Evolutionary conservation across 2,888 invertebrate species (phyloP).

Genomic region (Patella depressa): DNA sequence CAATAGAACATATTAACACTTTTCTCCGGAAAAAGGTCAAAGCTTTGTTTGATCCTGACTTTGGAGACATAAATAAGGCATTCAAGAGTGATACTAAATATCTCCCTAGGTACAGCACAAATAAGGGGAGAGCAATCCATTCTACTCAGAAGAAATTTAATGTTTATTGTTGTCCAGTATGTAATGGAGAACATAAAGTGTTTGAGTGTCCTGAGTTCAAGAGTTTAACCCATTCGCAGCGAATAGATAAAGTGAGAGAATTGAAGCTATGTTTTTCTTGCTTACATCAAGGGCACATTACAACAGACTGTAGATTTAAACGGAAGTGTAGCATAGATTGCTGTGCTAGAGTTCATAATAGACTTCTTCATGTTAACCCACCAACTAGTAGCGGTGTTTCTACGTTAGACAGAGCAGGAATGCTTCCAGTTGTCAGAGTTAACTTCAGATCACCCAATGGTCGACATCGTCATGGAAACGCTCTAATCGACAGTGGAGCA

Average conservation of each 20-base stretch:
- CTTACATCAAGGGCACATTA: background rate
- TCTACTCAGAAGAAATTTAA: slow-evolving; percentile 1
- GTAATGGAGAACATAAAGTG: background rate
- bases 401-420: slow-evolving; percentile 9
- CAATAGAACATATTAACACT: slow-evolving; percentile 12
- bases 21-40: slow-evolving; percentile 22
- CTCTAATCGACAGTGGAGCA: slow-evolving; percentile 25
- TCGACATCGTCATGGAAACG: slow-evolving; percentile 19
- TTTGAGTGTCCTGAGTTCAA: background rate
- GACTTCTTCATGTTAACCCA: slow-evolving; percentile 19
- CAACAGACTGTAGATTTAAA: slow-evolving; percentile 1
- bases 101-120: too few relatives aligned
- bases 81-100: too few relatives aligned
- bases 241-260: background rate
- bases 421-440: slow-evolving; percentile 21
- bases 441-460: slow-evolving; percentile 23
- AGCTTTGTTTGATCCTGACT: slow-evolving; percentile 27
- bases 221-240: background rate
- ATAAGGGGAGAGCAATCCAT: background rate
- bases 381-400: slow-evolving; percentile 1
- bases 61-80: slow-evolving; percentile 22
- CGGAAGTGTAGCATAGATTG: slow-evolving; percentile 6
- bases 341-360: slow-evolving; percentile 19
- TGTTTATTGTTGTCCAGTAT: background rate
- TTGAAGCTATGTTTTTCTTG: slow-evolving; percentile 13